Evolutionary conservation across 2,797 vertebrate species (phyloP), one percentile per base, ranked within the genome.

Genomic region (Poliocrania exsul): DNA sequence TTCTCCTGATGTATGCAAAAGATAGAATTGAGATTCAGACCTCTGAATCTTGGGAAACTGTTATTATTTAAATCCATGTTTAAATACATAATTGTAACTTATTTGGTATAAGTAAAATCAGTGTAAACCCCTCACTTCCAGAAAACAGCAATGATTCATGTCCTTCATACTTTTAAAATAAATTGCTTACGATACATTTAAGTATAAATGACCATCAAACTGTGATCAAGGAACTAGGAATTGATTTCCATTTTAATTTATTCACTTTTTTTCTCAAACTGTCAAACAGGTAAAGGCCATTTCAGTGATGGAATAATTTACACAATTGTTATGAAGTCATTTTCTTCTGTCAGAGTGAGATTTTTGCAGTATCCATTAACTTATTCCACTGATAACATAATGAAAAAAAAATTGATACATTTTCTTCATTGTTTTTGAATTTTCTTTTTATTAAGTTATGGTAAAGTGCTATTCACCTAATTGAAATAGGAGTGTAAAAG

Each of bases 171-270:
- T 38, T 16, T 69, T 86, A 73, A 81, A 93, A 92, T 66, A 75
- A 93, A 88, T 84, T 90, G 24, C 33, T 93, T 90, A 77, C 50
- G 84, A 72, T 21, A 90, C 9, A 42, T 90, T 84, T 88, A 60
- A 73, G 56, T 62, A 37, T 81, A 90, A 86, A 94, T 64, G 60
- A 86, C 70, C 66, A 73, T 85, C 37, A 90, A 90, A 94, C 44
- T 64, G 29, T 73, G 66, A 95, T 84, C 77, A 92, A 93, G 58
- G 37, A 88, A 10, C 31, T 72, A 73, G 62, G 78, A 90, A 95
- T 56, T 88, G 9, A 86, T 92, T 97, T 86, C 60, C 3, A 42
- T 90, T 95, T 93, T 93, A 93, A 94, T 92, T 88, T 94, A 84
- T 94, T 95, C 88, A 40, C 23, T 86, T 91, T 18, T 23, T 86